These are phyloP conservation scores for Tachystola acroxantha DNA, from an alignment of 2,888 invertebrate species.

Conservation along the genomic window DNA sequence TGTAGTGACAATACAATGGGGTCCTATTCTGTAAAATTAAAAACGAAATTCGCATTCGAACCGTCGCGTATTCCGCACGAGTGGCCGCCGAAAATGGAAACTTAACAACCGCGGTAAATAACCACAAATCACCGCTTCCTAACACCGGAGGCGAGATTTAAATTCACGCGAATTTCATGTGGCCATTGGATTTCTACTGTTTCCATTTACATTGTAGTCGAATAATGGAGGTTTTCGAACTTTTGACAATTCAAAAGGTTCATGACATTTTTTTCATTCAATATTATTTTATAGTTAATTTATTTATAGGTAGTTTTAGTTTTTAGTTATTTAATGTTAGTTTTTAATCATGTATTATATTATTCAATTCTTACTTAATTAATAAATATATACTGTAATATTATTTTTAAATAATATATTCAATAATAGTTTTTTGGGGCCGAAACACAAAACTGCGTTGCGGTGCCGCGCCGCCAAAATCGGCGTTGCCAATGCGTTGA, in stretches of 20 bases:
- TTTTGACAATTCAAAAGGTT: background rate
- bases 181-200: slow-evolving; percentile 36
- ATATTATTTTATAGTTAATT: too few relatives aligned
- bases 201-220: slow-evolving; percentile 26
- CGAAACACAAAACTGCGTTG: too few relatives aligned
- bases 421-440: too few relatives aligned
- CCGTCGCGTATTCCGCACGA: slow-evolving; percentile 67
- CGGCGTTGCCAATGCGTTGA: too few relatives aligned
- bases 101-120: slow-evolving; percentile 75
- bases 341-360: too few relatives aligned
- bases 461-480: too few relatives aligned
- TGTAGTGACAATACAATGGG: slow-evolving; percentile 8
- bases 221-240: background rate
- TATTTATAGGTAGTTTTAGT: too few relatives aligned
- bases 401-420: too few relatives aligned
- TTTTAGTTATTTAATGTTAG: too few relatives aligned
- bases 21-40: slow-evolving; percentile 65
- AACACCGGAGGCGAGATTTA: slow-evolving; percentile 72
- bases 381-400: too few relatives aligned
- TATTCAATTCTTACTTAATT: too few relatives aligned
- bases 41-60: slow-evolving; percentile 65
- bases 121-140: slow-evolving; percentile 75
- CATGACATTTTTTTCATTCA: too few relatives aligned
- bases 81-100: slow-evolving; percentile 62
- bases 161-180: slow-evolving; percentile 65